Evolutionary conservation across 2,797 vertebrate species (phyloP).

Genomic region (Podargus strigoides): DNA sequence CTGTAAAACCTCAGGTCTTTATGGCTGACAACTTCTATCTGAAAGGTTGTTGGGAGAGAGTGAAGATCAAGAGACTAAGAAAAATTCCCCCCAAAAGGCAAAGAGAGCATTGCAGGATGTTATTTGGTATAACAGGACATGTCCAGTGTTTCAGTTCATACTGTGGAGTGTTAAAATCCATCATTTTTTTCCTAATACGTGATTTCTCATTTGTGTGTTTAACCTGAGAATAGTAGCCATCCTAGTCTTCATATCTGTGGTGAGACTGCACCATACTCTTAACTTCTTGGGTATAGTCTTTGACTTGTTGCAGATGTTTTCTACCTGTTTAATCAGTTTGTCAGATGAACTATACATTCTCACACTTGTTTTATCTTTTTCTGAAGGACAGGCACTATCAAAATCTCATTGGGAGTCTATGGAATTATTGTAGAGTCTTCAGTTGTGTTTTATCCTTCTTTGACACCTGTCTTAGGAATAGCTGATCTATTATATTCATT

Average conservation of each 20-base stretch:
- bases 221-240: background rate
- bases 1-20: background rate
- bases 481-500: background rate
- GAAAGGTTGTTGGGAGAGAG: background rate
- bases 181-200: background rate
- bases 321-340: background rate
- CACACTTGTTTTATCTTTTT: background rate
- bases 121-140: background rate
- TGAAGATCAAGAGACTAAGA: background rate
- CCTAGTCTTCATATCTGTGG: background rate
- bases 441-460: background rate
- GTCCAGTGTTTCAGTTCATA: background rate
- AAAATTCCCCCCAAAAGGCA: background rate
- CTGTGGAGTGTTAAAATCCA: background rate
- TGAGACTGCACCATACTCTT: background rate
- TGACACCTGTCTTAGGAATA: background rate
- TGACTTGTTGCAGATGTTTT: background rate
- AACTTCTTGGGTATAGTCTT: background rate
- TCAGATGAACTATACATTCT: background rate
- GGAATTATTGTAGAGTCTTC: background rate
- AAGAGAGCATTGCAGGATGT: background rate
- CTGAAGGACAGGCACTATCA: background rate
- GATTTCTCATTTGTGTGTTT: background rate
- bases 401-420: background rate
- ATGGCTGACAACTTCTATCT: background rate